Base-by-base conservation (phyloP, 2,888 invertebrate species). In the Pseudanteris insignis region DNA sequence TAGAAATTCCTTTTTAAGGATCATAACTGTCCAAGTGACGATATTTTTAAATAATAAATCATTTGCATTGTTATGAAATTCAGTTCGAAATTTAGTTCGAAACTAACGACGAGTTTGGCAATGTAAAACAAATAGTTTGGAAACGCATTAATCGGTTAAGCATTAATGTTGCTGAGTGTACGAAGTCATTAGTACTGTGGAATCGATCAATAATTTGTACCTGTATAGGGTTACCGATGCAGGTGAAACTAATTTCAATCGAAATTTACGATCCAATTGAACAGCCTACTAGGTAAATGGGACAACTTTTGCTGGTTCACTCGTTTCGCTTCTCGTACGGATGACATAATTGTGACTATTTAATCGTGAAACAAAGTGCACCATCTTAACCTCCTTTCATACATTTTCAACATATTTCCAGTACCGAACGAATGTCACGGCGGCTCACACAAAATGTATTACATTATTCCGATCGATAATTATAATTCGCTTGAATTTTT, bases 241-340 rank as follows among this genome's bases (percentile, higher is more conserved):
- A 33, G 50, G 38, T 50, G 37, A 58, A 58, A 50, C 50, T 58
- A 50, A 58, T 58, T 58, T 58, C 48, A 38, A 50, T 50, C 44
- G 38, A 44, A 58, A 58, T 58, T 58, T 50, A 50, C 44, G 58
- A 50, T 44, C 43, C 28, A 44, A 50, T 40, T 37, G 33, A 50
- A 58, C 28, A 43, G 38, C 37, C 43, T 40, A 51, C 38, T 40
- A 44, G 50, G 46, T 51, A 51, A 50, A 50, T 44, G 38, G 50
- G 38, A 50, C 44, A 50, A 58, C 28, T 58, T 44, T 38, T 38
- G 48, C 26, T 26, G 5, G 37, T 41, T 48, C 40, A 48, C 43
- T 48, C 28, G 24, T 44, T 57, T 30, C 43, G 34, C 25, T 25
- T 18, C 28, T 48, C 37, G 48, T 41, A 47, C 40, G 26, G 37